Evolutionary conservation across 2,797 vertebrate genomes (phyloP).

Genomic region (Coluber constrictor): DNA sequence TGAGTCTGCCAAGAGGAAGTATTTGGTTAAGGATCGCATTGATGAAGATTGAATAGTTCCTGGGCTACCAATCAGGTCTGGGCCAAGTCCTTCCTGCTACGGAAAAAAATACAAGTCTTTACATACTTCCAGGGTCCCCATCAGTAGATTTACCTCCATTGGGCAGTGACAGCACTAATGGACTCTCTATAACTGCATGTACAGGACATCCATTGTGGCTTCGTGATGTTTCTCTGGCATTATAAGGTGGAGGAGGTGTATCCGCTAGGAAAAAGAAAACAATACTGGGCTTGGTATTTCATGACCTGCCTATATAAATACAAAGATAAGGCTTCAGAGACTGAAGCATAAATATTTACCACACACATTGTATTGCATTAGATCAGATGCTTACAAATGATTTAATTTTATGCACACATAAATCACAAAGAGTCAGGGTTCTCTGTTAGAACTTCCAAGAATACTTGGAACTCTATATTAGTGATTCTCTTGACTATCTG

Average conservation of each 20-base stretch:
- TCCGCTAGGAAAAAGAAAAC: constrained; percentile 69
- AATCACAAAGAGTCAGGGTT: neutral
- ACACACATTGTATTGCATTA: neutral
- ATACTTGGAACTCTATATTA: neutral
- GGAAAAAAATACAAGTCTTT: constrained; percentile 54
- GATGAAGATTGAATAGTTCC: neutral
- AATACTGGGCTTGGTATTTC: constrained; percentile 8
- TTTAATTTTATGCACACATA: neutral
- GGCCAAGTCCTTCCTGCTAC: constrained; percentile 3
- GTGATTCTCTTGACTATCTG: neutral
- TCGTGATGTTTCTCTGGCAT: constrained; percentile 79
- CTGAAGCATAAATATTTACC: neutral
- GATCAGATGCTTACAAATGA: neutral
- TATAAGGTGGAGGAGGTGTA: constrained; percentile 86
- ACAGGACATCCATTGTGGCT: constrained; percentile 78
- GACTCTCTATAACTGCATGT: constrained; percentile 75
- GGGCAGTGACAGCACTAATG: constrained; percentile 82
- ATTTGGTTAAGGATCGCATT: neutral
- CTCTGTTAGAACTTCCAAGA: neutral
- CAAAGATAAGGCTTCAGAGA: neutral
- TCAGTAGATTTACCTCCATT: constrained; percentile 77
- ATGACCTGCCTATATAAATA: constrained; percentile 2
- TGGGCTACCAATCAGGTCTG: neutral
- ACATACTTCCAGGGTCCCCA: constrained; percentile 59
- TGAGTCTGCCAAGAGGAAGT: neutral